phyloP scores from a whole-genome alignment of 2,113 vertebrate genomes.

The Promerops cafer region DNA sequence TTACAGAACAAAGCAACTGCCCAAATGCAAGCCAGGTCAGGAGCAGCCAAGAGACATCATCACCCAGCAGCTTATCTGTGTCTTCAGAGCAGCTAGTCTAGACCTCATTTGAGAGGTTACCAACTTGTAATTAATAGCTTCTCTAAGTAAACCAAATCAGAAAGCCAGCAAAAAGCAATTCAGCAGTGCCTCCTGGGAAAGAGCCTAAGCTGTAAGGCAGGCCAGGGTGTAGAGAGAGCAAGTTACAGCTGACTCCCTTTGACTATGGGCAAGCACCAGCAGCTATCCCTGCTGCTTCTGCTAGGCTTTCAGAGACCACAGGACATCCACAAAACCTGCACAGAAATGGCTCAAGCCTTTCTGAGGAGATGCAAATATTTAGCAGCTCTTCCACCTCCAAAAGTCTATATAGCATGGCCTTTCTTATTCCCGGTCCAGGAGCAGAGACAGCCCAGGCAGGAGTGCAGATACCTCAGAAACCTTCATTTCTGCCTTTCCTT shows the following conservation, averaged over 20 bases:
- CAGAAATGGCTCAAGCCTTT: background rate
- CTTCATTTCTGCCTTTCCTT: background rate
- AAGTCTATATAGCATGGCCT: accelerated
- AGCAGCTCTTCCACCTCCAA: background rate
- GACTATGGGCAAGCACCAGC: accelerated
- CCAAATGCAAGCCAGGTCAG: background rate
- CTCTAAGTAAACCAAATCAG: background rate
- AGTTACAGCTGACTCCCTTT: background rate
- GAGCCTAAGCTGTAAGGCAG: background rate
- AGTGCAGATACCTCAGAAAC: background rate
- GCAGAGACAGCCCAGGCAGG: background rate
- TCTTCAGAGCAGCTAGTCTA: background rate
- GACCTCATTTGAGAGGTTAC: background rate
- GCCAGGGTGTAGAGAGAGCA: background rate
- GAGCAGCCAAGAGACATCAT: background rate
- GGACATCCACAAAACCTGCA: background rate
- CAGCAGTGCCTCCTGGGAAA: background rate
- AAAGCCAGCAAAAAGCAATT: background rate
- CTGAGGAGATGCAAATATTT: background rate
- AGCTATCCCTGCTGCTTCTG: background rate
- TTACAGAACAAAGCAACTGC: slow-evolving; percentile 2
- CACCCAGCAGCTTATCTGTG: background rate
- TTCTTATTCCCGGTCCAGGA: background rate
- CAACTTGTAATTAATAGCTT: background rate
- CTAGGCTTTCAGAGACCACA: background rate